Evolutionary conservation across 2,888 invertebrate genomes (phyloP).

Genomic region (Phengaris alcon): DNA sequence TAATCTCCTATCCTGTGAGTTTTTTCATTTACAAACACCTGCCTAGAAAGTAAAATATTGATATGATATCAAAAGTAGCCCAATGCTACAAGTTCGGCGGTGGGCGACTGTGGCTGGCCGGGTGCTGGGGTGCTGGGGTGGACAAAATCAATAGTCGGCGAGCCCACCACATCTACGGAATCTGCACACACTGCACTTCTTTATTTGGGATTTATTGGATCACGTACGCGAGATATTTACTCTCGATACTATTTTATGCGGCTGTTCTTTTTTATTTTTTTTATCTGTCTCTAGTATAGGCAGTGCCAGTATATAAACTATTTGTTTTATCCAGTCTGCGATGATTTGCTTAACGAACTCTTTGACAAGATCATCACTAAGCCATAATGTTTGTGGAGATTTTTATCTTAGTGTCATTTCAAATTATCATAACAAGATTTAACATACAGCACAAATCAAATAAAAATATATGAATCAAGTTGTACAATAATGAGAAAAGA

Average conservation of each 20-base stretch:
- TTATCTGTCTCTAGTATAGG: too few relatives aligned
- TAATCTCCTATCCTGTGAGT: not conserved
- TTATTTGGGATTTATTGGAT: slow-evolving; percentile 63
- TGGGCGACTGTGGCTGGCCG: slow-evolving; percentile 38
- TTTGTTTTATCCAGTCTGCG: not conserved
- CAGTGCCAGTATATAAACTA: not conserved
- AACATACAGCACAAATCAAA: not conserved
- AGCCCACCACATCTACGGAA: slow-evolving; percentile 62
- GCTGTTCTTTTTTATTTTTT: not conserved
- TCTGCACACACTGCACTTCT: slow-evolving; percentile 72
- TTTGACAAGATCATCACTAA: not conserved
- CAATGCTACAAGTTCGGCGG: slow-evolving; percentile 47
- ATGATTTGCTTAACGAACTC: not conserved
- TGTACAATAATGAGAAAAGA: not conserved
- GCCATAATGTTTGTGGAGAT: too few relatives aligned
- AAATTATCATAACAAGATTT: not conserved
- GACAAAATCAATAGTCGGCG: slow-evolving; percentile 76
- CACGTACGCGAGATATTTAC: slow-evolving; percentile 55
- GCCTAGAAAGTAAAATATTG: slow-evolving; percentile 7
- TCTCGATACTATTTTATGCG: slow-evolving; percentile 46
- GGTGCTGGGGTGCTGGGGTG: slow-evolving; percentile 66
- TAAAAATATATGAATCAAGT: slow-evolving; percentile 2
- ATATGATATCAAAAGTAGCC: slow-evolving; percentile 2
- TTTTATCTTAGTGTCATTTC: too few relatives aligned
- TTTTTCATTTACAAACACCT: not conserved